These are phyloP conservation scores for Hippolais icterina DNA, from an alignment of 2,113 vertebrate species.

Conservation along the genomic window DNA sequence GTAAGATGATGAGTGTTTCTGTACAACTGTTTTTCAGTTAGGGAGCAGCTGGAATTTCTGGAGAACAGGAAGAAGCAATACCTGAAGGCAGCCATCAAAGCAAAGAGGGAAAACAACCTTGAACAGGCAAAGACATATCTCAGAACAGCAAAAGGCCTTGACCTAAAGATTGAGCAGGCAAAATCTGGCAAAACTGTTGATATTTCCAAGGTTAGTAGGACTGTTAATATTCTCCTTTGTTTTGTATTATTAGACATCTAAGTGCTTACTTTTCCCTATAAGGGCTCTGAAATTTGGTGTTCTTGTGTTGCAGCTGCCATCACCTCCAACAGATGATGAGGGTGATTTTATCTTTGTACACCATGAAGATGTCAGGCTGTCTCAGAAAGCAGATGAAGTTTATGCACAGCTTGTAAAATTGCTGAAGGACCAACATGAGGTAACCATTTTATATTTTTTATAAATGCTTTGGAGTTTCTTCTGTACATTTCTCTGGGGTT, in stretches of 20 bases:
- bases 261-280: neutral
- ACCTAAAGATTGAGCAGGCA: slow-evolving; percentile 80
- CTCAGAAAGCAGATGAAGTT: slow-evolving; percentile 87
- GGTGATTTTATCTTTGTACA: slow-evolving; percentile 91
- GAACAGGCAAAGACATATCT: slow-evolving; percentile 87
- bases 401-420: slow-evolving; percentile 87
- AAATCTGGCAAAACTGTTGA: slow-evolving; percentile 80
- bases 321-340: slow-evolving; percentile 89
- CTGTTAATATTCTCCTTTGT: neutral
- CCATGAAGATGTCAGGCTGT: slow-evolving; percentile 86
- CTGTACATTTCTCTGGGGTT: neutral
- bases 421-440: slow-evolving; percentile 90
- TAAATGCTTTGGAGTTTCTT: neutral
- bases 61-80: slow-evolving; percentile 89
- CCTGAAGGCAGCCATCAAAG: slow-evolving; percentile 89
- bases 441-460: neutral
- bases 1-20: neutral
- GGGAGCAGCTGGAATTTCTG: slow-evolving; percentile 86
- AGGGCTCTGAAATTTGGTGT: neutral
- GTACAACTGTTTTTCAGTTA: slow-evolving; percentile 66
- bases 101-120: slow-evolving; percentile 90
- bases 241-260: neutral
- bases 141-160: slow-evolving; percentile 84
- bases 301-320: slow-evolving; percentile 82
- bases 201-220: slow-evolving; percentile 79